Percentiles rank a stretch among this genome's conserved stretches.
Conservation (phyloP, 2,113 vertebrate genomes). For the Stictonetta naevosa region DNA sequence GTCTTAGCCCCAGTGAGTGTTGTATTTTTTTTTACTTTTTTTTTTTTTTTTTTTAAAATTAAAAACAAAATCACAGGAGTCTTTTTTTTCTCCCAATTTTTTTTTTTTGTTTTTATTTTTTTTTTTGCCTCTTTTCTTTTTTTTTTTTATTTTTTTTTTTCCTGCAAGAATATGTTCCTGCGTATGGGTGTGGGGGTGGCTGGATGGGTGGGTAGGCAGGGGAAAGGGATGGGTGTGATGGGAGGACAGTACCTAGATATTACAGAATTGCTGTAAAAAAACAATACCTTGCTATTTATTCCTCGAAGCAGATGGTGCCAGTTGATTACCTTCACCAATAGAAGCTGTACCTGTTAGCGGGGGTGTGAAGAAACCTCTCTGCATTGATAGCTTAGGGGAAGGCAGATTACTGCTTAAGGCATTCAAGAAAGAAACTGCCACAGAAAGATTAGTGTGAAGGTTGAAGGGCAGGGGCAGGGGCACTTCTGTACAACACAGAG, state of each 20-base stretch:
- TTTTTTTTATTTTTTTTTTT: background rate
- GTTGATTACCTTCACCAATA: background rate
- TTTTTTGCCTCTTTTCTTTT: background rate
- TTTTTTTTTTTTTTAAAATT: background rate
- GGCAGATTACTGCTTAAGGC: background rate
- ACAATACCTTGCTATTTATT: slow-evolving; percentile 44
- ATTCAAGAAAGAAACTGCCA: background rate
- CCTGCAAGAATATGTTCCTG: slow-evolving; percentile 20
- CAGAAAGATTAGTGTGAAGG: background rate
- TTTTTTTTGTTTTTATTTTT: no score
- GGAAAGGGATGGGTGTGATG: slow-evolving; percentile 6
- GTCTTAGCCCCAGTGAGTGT: background rate
- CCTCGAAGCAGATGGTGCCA: slow-evolving; percentile 14
- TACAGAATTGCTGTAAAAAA: background rate
- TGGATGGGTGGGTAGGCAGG: background rate
- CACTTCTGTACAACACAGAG: background rate
- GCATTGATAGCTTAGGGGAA: background rate
- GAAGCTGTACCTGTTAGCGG: background rate
- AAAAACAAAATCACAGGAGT: no score
- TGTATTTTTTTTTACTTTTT: background rate
- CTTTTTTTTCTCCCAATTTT: no score
- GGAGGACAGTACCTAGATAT: slow-evolving; percentile 23
- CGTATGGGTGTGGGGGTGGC: background rate
- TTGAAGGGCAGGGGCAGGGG: background rate
- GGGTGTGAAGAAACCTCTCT: slow-evolving; percentile 15